Evolutionary conservation across 2,797 vertebrate species (phyloP).

Genomic region (Gambelia wislizenii): DNA sequence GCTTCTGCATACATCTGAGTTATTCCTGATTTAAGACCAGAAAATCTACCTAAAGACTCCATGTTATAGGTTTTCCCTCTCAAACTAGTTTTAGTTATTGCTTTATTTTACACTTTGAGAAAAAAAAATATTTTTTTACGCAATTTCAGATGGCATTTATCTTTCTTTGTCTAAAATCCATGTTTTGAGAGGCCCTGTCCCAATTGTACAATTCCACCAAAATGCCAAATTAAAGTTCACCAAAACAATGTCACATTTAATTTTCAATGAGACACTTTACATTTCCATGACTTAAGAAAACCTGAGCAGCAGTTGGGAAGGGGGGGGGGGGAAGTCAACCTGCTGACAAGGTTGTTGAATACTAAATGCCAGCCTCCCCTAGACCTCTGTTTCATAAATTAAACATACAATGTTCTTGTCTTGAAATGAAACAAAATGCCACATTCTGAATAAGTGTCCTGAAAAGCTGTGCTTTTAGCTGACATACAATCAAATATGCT

Average conservation of each 20-base stretch:
- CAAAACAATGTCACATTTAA: slow-evolving; percentile 20
- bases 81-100: not conserved
- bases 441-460: not conserved
- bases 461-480: not conserved
- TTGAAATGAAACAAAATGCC: not conserved
- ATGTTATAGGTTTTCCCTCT: not conserved
- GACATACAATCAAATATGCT: not conserved
- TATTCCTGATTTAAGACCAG: not conserved
- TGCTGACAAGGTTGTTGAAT: slow-evolving; percentile 23
- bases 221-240: slow-evolving; percentile 32
- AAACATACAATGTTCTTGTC: slow-evolving; percentile 7
- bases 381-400: slow-evolving; percentile 15
- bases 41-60: not conserved
- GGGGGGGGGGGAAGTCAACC: not conserved
- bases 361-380: slow-evolving; percentile 12
- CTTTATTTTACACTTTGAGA: not conserved
- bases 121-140: too few species aligned
- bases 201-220: not conserved
- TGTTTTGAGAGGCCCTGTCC: not conserved
- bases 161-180: slow-evolving; percentile 3
- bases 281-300: slow-evolving; percentile 22
- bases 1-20: not conserved
- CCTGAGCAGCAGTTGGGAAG: not conserved
- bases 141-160: not conserved
- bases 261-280: slow-evolving; percentile 21